Evolutionary conservation across 2,888 invertebrate species (phyloP).

Genomic region (Andrena trimmerana): DNA sequence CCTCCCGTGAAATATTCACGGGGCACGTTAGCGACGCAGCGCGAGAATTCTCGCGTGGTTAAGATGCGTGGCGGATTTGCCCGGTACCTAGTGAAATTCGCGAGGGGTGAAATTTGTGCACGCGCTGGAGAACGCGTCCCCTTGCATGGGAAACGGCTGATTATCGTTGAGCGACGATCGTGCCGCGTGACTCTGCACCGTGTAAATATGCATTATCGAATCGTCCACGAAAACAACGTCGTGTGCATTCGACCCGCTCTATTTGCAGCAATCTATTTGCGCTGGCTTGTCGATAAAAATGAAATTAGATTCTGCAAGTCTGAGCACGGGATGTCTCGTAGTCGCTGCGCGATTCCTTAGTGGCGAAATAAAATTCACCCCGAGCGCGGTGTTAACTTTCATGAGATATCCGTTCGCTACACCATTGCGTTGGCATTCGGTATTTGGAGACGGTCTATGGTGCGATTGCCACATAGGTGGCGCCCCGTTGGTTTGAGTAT

Average conservation of each 20-base stretch:
- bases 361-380: no score
- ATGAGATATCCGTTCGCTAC: no score
- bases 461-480: no score
- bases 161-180: constrained; percentile 35
- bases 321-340: not conserved
- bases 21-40: not conserved
- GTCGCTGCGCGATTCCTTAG: not conserved
- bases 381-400: no score
- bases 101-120: constrained; percentile 36
- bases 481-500: no score
- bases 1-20: not conserved
- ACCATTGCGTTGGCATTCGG: no score
- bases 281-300: not conserved
- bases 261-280: not conserved
- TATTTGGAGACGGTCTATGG: no score
- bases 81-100: constrained; percentile 25
- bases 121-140: constrained; percentile 14
- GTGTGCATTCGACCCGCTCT: not conserved
- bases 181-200: not conserved
- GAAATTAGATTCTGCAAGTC: constrained; percentile 7
- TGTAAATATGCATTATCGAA: constrained; percentile 42
- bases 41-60: not conserved
- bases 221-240: not conserved
- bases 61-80: not conserved
- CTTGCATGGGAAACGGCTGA: constrained; percentile 46